These are phyloP conservation scores for Enteromius mattozi DNA, from an alignment of 2,797 vertebrate genomes.

Conservation along the genomic window DNA sequence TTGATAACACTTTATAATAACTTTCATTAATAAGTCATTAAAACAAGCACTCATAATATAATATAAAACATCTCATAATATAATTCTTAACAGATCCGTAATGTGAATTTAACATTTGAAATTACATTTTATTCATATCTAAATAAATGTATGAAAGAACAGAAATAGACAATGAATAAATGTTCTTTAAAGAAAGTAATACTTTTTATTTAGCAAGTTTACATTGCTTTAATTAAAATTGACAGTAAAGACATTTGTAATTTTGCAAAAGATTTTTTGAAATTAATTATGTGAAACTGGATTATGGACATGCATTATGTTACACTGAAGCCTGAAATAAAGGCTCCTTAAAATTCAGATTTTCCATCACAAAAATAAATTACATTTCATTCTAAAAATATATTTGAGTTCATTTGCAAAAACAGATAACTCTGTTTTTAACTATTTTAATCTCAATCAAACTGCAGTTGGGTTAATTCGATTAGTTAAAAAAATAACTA, in stretches of 20 bases:
- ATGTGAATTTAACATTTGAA: constrained; percentile 1
- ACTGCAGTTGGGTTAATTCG: no score
- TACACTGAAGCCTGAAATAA: not conserved
- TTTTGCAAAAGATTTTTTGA: not conserved
- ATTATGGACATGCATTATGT: not conserved
- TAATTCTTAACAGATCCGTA: not conserved
- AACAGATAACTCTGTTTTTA: no score
- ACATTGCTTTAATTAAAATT: not conserved
- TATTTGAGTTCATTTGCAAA: no score
- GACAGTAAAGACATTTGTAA: not conserved
- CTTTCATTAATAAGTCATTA: not conserved
- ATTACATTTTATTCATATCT: not conserved
- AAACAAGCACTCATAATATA: not conserved
- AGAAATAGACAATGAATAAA: not conserved
- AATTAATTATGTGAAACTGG: not conserved
- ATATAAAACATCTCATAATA: not conserved
- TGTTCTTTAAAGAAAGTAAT: not conserved
- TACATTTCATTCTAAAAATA: no score
- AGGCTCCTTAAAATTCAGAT: not conserved
- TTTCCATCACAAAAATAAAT: not conserved
- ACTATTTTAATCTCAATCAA: no score
- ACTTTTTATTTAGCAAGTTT: not conserved
- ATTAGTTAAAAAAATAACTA: no score
- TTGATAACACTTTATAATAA: not conserved
- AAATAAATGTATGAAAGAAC: not conserved